Conservation (phyloP, 2,888 invertebrate species). For the Agrotis segetum region DNA sequence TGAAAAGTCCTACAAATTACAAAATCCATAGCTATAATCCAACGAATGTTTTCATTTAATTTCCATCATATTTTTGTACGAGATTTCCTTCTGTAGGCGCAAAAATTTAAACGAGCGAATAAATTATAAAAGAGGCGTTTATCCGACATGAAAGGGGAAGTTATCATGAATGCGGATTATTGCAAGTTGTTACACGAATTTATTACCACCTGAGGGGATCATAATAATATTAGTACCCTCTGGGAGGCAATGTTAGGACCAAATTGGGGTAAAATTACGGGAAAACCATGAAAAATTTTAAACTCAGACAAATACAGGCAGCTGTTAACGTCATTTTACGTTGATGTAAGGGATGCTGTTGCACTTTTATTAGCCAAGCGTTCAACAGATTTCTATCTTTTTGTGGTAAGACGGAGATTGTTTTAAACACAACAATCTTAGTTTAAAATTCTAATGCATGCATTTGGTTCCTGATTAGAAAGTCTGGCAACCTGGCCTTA, state of each 20-base stretch:
- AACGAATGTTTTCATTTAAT: slow-evolving; percentile 32
- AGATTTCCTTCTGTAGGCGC: slow-evolving; percentile 17
- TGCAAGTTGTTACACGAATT: slow-evolving; percentile 66
- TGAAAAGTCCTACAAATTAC: slow-evolving; percentile 7
- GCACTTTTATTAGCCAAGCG: too few relatives aligned
- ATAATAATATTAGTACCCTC: slow-evolving; percentile 32
- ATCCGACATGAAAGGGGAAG: slow-evolving; percentile 47
- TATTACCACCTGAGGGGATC: slow-evolving; percentile 54
- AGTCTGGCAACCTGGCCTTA: too few relatives aligned
- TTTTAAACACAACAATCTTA: too few relatives aligned
- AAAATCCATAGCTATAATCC: slow-evolving; percentile 13
- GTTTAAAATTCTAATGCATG: not conserved
- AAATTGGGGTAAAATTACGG: not conserved
- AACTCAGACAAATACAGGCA: not conserved
- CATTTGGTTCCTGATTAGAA: not conserved
- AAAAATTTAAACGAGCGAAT: slow-evolving; percentile 54
- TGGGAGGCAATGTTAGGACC: not conserved
- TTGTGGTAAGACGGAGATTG: too few relatives aligned
- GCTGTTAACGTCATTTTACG: too few relatives aligned
- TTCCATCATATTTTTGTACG: slow-evolving; percentile 39
- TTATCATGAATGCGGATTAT: slow-evolving; percentile 62
- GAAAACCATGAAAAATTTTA: not conserved
- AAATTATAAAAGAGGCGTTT: slow-evolving; percentile 52
- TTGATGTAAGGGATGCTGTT: too few relatives aligned
- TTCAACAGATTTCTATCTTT: too few relatives aligned